phyloP scores from a whole-genome alignment of 1,140 invertebrate species.

The Dolichoris vasculosae region DNA sequence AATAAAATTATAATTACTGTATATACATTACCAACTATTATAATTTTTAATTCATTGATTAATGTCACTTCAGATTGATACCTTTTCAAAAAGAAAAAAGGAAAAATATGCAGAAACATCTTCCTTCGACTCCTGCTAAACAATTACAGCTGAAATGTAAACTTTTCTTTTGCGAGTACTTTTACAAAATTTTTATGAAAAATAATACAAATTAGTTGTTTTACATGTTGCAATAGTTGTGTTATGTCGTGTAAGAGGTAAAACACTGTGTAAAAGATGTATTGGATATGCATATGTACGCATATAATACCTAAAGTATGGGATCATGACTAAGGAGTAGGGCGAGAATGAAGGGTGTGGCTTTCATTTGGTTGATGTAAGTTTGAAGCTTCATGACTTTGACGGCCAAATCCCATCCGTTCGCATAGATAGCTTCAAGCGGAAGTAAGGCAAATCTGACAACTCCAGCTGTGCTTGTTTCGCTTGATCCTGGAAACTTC shows the following conservation, averaged over 20 bases:
- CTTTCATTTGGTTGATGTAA: conserved; percentile 70
- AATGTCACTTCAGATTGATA: too few species aligned
- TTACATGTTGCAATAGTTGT: too few species aligned
- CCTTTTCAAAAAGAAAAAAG: too few species aligned
- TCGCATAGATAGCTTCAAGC: conserved; percentile 55
- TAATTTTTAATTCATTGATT: too few species aligned
- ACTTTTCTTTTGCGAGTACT: too few species aligned
- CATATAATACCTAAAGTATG: background rate
- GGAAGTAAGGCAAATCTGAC: conserved; percentile 48
- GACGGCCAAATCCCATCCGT: conserved; percentile 63
- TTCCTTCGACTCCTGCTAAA: too few species aligned
- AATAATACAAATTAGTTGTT: too few species aligned
- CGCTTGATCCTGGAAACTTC: conserved; percentile 49
- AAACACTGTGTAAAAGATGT: background rate
- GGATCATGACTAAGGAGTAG: background rate
- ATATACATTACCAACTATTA: too few species aligned
- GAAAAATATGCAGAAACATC: too few species aligned
- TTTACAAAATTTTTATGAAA: too few species aligned
- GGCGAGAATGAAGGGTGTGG: conserved; percentile 36
- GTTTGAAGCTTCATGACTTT: conserved; percentile 66
- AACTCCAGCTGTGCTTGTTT: conserved; percentile 13
- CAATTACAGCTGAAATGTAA: too few species aligned
- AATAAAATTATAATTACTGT: too few species aligned
- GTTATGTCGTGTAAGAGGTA: background rate
- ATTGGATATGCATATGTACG: background rate